phyloP scores from a whole-genome alignment of 2,797 vertebrate genomes.

The Ctenopoma multispine region DNA sequence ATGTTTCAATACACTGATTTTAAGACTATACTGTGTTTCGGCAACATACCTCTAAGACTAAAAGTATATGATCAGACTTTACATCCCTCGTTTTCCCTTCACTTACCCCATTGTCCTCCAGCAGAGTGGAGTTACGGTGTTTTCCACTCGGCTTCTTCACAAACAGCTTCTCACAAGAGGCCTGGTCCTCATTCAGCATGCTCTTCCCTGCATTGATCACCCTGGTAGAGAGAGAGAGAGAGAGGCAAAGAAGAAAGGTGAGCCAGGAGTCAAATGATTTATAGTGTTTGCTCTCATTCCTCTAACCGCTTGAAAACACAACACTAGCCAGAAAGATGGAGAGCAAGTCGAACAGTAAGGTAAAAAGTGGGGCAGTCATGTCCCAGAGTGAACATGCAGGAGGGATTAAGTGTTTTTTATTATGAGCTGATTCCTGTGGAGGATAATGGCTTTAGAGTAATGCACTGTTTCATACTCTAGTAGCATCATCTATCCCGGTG shows the following conservation, averaged over 20 bases:
- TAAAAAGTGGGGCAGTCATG: conserved; percentile 43
- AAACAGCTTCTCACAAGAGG: conserved; percentile 92
- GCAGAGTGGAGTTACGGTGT: conserved; percentile 74
- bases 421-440: conserved; percentile 61
- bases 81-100: conserved; percentile 1
- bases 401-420: conserved; percentile 75
- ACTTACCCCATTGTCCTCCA: conserved; percentile 85
- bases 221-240: conserved; percentile 76
- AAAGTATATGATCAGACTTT: background rate
- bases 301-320: conserved; percentile 45
- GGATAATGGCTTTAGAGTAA: conserved; percentile 70
- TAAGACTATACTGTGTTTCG: background rate
- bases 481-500: conserved; percentile 30
- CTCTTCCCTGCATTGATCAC: conserved; percentile 99
- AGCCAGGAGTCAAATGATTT: conserved; percentile 41
- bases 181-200: conserved; percentile 98
- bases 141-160: conserved; percentile 87
- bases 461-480: conserved; percentile 49
- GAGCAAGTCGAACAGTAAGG: conserved; percentile 16
- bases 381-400: conserved; percentile 62
- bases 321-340: conserved; percentile 32
- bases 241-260: conserved; percentile 7
- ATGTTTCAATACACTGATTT: background rate
- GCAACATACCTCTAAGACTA: background rate
- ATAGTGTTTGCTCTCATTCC: conserved; percentile 27